Conservation (phyloP, 1,140 invertebrate genomes). For the Drosophila biarmipes region DNA sequence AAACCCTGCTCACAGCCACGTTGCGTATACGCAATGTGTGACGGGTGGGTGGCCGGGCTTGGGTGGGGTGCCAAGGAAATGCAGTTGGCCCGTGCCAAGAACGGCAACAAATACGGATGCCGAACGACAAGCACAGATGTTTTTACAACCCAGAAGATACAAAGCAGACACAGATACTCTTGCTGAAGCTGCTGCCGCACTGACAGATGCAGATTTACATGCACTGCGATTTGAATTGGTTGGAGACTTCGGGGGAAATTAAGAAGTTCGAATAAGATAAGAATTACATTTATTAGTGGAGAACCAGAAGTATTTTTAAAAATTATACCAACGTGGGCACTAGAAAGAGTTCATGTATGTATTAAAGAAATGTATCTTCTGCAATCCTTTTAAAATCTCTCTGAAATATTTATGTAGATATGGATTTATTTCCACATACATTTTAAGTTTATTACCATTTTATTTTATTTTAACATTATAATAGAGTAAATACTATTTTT, state of each 20-base stretch:
- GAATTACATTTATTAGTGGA: too few species aligned
- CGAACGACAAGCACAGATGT: slow-evolving; percentile 50
- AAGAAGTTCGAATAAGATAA: too few species aligned
- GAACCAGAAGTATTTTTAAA: too few species aligned
- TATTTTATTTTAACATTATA: too few species aligned
- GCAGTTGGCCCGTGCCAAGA: slow-evolving; percentile 5
- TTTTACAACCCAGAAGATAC: slow-evolving; percentile 50
- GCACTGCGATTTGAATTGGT: slow-evolving; percentile 2
- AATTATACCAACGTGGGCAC: too few species aligned
- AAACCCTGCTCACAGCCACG: slow-evolving; percentile 4
- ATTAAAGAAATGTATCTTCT: too few species aligned
- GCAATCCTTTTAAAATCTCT: too few species aligned
- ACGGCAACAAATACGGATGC: slow-evolving; percentile 28
- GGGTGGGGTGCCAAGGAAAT: slow-evolving; percentile 3
- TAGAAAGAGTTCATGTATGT: too few species aligned
- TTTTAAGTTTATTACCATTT: background rate
- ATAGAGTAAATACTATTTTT: background rate
- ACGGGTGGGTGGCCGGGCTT: background rate
- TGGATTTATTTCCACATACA: too few species aligned
- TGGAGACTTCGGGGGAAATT: too few species aligned
- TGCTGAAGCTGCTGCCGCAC: slow-evolving; percentile 34
- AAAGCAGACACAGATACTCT: slow-evolving; percentile 42
- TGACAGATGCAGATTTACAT: slow-evolving; percentile 45
- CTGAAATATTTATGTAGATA: too few species aligned
- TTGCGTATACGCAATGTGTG: slow-evolving; percentile 69